phyloP scores from a whole-genome alignment of 30 jellyfish, hydroid and myxozoan species.

The Pelagia noctiluca region DNA sequence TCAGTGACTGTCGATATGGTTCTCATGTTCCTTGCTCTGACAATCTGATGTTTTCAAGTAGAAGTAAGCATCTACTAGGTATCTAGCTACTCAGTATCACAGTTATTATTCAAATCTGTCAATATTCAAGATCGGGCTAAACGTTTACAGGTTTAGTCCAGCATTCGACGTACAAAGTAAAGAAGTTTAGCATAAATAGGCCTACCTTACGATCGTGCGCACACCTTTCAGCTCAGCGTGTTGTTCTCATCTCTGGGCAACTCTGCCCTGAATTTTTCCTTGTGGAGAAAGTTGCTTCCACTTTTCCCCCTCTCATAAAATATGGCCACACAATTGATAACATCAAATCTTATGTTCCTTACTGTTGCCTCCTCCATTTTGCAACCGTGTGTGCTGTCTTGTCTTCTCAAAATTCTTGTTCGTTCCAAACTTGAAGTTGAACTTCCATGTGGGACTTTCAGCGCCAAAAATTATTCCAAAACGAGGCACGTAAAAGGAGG shows the following conservation, averaged over 20 bases:
- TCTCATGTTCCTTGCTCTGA: no score
- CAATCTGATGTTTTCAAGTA: no score
- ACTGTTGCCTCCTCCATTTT: neutral
- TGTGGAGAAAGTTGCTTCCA: neutral
- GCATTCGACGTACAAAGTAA: no score
- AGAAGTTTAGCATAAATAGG: no score
- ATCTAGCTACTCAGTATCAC: no score
- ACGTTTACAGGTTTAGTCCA: no score
- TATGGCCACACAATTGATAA: neutral
- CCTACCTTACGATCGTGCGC: neutral
- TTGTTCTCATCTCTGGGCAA: neutral
- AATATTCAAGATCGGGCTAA: no score
- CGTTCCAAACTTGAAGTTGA: neutral
- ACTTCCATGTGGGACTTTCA: neutral
- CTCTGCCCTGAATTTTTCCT: neutral
- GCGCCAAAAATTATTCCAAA: constrained; percentile 1
- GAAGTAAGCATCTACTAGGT: no score
- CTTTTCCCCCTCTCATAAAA: neutral
- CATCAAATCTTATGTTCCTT: neutral
- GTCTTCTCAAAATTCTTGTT: neutral
- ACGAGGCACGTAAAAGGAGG: neutral
- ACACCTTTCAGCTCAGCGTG: neutral
- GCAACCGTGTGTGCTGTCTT: no score
- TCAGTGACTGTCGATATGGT: no score
- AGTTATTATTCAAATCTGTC: no score